phyloP scores from a whole-genome alignment of 2,888 invertebrate species.

The Meandrusa payeni region DNA sequence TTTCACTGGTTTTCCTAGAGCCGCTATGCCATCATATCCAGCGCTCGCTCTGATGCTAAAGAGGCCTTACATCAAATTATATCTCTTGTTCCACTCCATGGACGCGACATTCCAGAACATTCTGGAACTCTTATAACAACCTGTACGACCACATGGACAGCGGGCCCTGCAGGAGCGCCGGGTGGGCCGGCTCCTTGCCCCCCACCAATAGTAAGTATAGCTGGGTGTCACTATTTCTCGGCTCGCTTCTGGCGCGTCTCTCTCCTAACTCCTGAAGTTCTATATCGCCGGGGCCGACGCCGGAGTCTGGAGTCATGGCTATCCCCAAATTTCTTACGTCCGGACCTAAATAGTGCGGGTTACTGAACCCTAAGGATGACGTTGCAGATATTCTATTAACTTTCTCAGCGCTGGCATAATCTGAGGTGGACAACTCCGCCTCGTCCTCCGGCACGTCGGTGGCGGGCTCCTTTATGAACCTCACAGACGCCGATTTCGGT shows the following conservation, averaged over 20 bases:
- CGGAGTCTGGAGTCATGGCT: constrained; percentile 84
- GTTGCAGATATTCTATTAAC: constrained; percentile 79
- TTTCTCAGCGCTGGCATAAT: constrained; percentile 88
- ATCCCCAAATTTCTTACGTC: constrained; percentile 86
- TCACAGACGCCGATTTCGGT: constrained; percentile 81
- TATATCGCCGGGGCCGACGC: constrained; percentile 72
- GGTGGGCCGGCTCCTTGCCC: constrained; percentile 89
- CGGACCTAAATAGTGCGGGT: constrained; percentile 87
- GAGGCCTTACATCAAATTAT: not conserved
- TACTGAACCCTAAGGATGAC: constrained; percentile 83
- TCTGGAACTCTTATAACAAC: constrained; percentile 50
- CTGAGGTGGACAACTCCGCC: constrained; percentile 84
- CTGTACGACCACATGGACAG: constrained; percentile 90
- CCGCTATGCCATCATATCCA: no score
- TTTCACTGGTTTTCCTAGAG: no score
- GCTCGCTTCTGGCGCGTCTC: constrained; percentile 41
- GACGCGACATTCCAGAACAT: constrained; percentile 9
- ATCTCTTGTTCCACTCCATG: constrained; percentile 13
- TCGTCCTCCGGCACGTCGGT: constrained; percentile 74
- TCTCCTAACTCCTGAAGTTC: constrained; percentile 59
- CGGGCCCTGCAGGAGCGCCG: constrained; percentile 87
- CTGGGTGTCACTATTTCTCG: constrained; percentile 38
- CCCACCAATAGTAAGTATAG: constrained; percentile 82
- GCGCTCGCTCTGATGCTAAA: constrained; percentile 3
- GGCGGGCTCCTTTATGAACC: constrained; percentile 74